Evolutionary conservation across 2,888 invertebrate genomes (phyloP).

Genomic region (Laothoe populi): DNA sequence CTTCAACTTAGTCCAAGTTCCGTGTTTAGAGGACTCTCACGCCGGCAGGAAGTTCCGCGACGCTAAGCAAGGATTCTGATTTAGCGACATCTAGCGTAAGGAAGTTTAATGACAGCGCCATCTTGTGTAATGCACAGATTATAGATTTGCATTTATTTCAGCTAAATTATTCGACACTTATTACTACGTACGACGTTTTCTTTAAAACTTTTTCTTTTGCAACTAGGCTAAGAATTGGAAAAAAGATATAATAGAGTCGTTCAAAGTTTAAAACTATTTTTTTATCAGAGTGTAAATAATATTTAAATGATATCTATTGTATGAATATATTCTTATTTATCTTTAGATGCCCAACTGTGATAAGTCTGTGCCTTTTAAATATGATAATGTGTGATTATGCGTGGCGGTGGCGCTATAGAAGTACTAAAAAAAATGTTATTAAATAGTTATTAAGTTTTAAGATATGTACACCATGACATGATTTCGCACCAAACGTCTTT

Average conservation of each 20-base stretch:
- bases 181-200: slow-evolving; percentile 36
- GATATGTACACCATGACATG: slow-evolving; percentile 40
- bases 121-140: slow-evolving; percentile 66
- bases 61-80: slow-evolving; percentile 83
- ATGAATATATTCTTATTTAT: slow-evolving; percentile 46
- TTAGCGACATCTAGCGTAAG: slow-evolving; percentile 63
- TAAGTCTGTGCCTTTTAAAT: slow-evolving; percentile 80
- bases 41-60: slow-evolving; percentile 74
- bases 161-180: slow-evolving; percentile 28
- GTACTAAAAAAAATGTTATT: slow-evolving; percentile 49
- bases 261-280: slow-evolving; percentile 36
- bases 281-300: slow-evolving; percentile 52
- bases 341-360: slow-evolving; percentile 79
- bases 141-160: slow-evolving; percentile 42
- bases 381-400: slow-evolving; percentile 56
- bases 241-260: slow-evolving; percentile 24
- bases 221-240: slow-evolving; percentile 14
- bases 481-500: not conserved
- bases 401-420: slow-evolving; percentile 72
- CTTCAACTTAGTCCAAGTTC: slow-evolving; percentile 92
- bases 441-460: slow-evolving; percentile 53
- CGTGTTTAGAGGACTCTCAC: slow-evolving; percentile 87
- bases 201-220: slow-evolving; percentile 35
- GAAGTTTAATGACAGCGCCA: slow-evolving; percentile 64
- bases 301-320: slow-evolving; percentile 49